Conservation (phyloP, 2,888 invertebrate species). For the Ornithoptera priamus region DNA sequence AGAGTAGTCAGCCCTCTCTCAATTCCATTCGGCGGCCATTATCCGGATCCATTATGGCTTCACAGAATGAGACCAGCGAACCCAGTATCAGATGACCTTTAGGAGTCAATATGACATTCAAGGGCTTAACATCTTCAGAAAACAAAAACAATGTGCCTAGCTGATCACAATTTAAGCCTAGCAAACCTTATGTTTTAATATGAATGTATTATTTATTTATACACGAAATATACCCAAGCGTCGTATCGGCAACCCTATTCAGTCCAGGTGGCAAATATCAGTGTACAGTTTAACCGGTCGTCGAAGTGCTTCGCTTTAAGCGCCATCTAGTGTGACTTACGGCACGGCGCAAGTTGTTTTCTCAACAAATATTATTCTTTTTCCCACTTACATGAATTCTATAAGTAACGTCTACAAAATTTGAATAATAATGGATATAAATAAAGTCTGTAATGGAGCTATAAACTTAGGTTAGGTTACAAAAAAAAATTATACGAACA, state of each 20-base stretch:
- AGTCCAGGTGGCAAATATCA: constrained; percentile 71
- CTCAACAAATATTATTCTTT: constrained; percentile 71
- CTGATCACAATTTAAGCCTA: no score
- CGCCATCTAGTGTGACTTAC: constrained; percentile 69
- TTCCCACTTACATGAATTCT: constrained; percentile 55
- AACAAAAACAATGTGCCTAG: no score
- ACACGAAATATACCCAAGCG: background rate
- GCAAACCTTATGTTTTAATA: background rate
- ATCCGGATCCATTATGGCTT: no score
- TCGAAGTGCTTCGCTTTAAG: constrained; percentile 71
- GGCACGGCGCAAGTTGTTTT: constrained; percentile 60
- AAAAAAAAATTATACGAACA: background rate
- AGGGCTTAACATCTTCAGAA: no score
- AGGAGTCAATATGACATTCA: no score
- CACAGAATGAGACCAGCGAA: no score
- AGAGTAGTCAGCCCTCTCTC: no score
- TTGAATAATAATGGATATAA: background rate
- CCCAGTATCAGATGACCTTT: no score
- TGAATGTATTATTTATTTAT: background rate
- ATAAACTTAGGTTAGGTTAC: background rate
- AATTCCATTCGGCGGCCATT: no score
- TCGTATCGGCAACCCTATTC: constrained; percentile 52
- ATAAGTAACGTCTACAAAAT: constrained; percentile 4
- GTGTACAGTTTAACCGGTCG: constrained; percentile 68
- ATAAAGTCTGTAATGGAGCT: background rate